Conservation (phyloP, 2,797 vertebrate species). For the Micropoecilia bifurca region DNA sequence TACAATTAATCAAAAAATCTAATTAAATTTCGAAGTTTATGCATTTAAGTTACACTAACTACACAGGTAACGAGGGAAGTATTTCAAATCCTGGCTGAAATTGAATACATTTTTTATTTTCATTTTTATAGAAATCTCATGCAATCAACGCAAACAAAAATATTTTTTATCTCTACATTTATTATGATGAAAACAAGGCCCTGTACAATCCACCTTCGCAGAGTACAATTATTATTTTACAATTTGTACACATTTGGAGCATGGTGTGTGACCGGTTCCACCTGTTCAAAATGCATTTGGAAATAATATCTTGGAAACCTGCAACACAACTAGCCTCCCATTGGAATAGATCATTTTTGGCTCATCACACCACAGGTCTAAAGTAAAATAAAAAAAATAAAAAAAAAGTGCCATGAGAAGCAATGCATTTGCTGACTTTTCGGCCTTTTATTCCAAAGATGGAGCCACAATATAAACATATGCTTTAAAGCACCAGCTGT, state of each 20-base stretch:
- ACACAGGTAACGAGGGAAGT: neutral
- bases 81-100: neutral
- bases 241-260: constrained; percentile 98
- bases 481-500: constrained; percentile 82
- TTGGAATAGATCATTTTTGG: constrained; percentile 77
- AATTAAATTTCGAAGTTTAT: too few species aligned
- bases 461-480: constrained; percentile 83
- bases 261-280: constrained; percentile 76
- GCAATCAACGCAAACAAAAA: neutral
- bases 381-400: constrained; percentile 50
- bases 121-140: neutral
- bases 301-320: constrained; percentile 76
- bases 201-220: constrained; percentile 98
- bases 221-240: constrained; percentile 99
- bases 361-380: constrained; percentile 77
- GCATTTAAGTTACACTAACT: neutral
- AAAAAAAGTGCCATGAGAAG: constrained; percentile 60
- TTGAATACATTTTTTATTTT: neutral
- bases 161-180: constrained; percentile 89
- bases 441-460: constrained; percentile 68
- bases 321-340: constrained; percentile 85
- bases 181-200: constrained; percentile 99
- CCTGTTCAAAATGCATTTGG: constrained; percentile 77
- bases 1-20: too few species aligned
- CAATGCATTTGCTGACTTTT: constrained; percentile 74